Evolutionary conservation across 35 echinoderm and acorn worm genomes (phyloP).

Genomic region (Ptychodera flava): DNA sequence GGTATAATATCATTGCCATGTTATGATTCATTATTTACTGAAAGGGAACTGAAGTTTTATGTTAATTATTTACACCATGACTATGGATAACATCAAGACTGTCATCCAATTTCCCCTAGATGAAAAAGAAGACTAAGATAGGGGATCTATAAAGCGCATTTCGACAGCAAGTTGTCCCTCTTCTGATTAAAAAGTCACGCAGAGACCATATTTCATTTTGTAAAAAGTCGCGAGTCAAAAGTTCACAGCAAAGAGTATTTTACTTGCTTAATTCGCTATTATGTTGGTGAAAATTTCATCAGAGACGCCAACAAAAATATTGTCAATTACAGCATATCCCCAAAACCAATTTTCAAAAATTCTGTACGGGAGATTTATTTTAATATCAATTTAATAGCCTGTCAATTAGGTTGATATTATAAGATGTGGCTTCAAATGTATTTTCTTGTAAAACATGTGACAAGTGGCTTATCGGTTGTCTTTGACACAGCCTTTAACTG

Average conservation of each 20-base stretch:
- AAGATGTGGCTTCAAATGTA: background rate
- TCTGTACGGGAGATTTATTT: background rate
- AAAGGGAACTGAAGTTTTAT: too few species aligned
- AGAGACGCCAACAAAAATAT: background rate
- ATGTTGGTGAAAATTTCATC: background rate
- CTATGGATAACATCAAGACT: too few species aligned
- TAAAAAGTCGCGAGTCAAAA: background rate
- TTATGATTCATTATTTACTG: too few species aligned
- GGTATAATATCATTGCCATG: too few species aligned
- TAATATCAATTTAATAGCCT: conserved; percentile 2
- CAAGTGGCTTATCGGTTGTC: background rate
- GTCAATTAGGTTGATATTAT: background rate
- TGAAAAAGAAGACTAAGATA: background rate
- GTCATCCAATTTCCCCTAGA: too few species aligned
- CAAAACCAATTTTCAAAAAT: background rate
- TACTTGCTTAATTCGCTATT: background rate
- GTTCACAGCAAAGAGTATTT: background rate
- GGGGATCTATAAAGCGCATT: background rate
- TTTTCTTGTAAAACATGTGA: background rate
- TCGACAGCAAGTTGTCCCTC: background rate
- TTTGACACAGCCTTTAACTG: too few species aligned
- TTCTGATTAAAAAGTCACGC: background rate
- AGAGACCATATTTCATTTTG: background rate
- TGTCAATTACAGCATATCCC: background rate
- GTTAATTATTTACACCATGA: too few species aligned